Percentiles rank a stretch among this genome's conserved stretches.
Conservation (phyloP, 2,113 vertebrate species). For the Cinclus cinclus region DNA sequence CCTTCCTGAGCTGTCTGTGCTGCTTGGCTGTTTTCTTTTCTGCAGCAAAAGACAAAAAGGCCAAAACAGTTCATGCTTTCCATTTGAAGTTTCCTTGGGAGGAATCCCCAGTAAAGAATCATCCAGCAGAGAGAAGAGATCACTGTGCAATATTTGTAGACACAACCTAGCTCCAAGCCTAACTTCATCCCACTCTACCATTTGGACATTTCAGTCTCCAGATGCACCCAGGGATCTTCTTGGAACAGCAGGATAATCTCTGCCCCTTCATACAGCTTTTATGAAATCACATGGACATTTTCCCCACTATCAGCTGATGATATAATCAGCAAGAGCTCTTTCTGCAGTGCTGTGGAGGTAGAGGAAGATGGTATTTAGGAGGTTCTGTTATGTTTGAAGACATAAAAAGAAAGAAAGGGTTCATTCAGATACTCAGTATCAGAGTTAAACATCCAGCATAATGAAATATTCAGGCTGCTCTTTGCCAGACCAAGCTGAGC, state of each 20-base stretch:
- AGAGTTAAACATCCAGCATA: neutral
- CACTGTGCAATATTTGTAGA: rapidly evolving
- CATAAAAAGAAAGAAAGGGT: neutral
- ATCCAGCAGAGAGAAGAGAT: neutral
- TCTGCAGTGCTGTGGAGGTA: neutral
- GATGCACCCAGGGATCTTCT: neutral
- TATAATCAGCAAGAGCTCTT: neutral
- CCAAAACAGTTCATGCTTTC: neutral
- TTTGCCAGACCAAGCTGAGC: neutral
- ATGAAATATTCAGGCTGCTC: neutral
- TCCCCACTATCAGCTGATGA: neutral
- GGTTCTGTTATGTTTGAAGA: neutral
- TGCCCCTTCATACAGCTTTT: neutral
- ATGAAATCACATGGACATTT: neutral
- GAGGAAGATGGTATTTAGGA: neutral
- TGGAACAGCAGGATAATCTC: neutral
- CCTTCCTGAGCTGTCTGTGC: neutral
- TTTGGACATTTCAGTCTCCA: neutral
- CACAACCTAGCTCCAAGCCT: neutral
- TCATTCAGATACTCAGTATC: neutral
- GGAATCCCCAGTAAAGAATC: neutral
- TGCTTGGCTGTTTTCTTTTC: neutral
- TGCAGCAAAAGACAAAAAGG: neutral
- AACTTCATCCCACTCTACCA: rapidly evolving
- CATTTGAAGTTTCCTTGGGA: neutral